A percentile compares a stretch with the other conserved stretches of the same genome.
Conservation (phyloP, 2,888 invertebrate species). For the Drosophila stalkeri region DNA sequence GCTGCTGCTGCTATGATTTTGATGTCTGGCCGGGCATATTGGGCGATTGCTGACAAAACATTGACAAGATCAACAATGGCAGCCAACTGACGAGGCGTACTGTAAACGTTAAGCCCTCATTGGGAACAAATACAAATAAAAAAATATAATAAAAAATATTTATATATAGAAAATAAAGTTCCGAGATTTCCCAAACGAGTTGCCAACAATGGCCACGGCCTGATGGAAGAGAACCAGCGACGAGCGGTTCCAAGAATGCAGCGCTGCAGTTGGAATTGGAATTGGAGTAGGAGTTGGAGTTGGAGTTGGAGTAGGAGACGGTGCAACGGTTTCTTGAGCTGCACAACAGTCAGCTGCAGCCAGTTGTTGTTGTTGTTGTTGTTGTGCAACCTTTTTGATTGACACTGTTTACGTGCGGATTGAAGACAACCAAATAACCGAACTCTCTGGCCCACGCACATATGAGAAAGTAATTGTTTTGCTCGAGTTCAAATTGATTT, state of each 20-base stretch:
- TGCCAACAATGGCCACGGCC: slow-evolving; percentile 37
- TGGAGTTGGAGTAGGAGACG: not conserved
- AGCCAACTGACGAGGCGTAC: slow-evolving; percentile 65
- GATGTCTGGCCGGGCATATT: slow-evolving; percentile 33
- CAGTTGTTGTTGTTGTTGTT: slow-evolving; percentile 14
- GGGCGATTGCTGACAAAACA: slow-evolving; percentile 63
- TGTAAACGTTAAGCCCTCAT: slow-evolving; percentile 56
- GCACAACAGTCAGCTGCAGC: not conserved
- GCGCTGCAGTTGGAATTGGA: not conserved
- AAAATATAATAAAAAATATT: no score
- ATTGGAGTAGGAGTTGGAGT: slow-evolving; percentile 2
- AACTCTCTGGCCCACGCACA: slow-evolving; percentile 46
- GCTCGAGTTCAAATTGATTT: slow-evolving; percentile 78
- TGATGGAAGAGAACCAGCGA: slow-evolving; percentile 23
- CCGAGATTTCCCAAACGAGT: slow-evolving; percentile 42
- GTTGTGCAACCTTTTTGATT: slow-evolving; percentile 71
- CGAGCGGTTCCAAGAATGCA: slow-evolving; percentile 57
- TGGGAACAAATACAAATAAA: slow-evolving; percentile 6
- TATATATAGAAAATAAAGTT: slow-evolving; percentile 21
- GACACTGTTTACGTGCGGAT: slow-evolving; percentile 72
- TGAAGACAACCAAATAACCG: slow-evolving; percentile 68
- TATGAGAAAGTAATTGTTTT: slow-evolving; percentile 77
- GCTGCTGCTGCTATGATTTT: slow-evolving; percentile 4
- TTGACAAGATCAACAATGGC: slow-evolving; percentile 60
- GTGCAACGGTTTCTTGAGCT: slow-evolving; percentile 3